These are phyloP conservation scores for Chaenogobius annularis DNA, from an alignment of 2,113 vertebrate species.

Conservation along the genomic window DNA sequence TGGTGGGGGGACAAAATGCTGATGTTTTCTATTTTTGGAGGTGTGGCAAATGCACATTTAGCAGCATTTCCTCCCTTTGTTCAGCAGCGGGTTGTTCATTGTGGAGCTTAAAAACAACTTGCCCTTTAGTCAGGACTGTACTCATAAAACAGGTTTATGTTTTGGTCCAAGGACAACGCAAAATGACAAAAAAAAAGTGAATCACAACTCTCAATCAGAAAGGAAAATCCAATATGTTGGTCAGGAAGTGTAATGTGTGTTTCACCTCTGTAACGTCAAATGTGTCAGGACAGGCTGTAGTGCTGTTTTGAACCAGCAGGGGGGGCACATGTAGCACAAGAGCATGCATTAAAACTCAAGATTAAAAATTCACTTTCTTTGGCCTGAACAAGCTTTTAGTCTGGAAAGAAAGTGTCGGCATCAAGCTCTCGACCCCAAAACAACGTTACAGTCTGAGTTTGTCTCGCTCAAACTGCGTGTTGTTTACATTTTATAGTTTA, in stretches of 20 bases:
- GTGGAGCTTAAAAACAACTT: neutral
- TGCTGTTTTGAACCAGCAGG: neutral
- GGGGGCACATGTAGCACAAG: neutral
- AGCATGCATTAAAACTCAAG: neutral
- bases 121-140: neutral
- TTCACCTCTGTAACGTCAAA: neutral
- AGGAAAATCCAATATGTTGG: neutral
- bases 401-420: too few relatives aligned
- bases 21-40: neutral
- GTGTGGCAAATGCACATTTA: neutral
- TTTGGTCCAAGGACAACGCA: neutral
- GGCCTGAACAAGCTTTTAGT: too few relatives aligned
- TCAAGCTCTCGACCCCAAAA: too few relatives aligned
- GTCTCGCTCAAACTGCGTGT: too few relatives aligned
- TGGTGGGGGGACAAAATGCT: neutral
- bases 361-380: too few relatives aligned
- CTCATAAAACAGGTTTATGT: neutral
- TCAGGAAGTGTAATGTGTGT: neutral
- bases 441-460: too few relatives aligned
- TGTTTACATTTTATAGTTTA: too few relatives aligned
- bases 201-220: neutral
- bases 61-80: neutral
- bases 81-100: neutral
- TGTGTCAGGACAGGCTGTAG: neutral
- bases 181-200: neutral